A percentile compares a stretch with the other conserved stretches of the same genome.
Conservation (phyloP, 2,113 vertebrate genomes). For the Condylura cristata region DNA sequence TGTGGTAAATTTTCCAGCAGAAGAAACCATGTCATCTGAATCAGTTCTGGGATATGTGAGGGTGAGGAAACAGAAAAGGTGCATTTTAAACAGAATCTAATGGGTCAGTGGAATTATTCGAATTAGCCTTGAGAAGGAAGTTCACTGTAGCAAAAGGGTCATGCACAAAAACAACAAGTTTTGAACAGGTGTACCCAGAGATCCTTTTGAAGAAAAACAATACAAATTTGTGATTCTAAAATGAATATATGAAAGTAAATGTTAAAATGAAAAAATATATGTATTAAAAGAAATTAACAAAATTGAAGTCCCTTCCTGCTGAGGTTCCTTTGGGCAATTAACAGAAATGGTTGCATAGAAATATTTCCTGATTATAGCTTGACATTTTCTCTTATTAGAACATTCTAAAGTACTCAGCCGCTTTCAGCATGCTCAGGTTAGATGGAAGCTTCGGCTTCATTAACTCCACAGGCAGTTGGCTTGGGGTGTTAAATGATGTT, state of each 20-base stretch:
- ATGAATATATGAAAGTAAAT: not conserved
- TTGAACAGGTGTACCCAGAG: not conserved
- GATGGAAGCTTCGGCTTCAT: not conserved
- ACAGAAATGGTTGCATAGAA: not conserved
- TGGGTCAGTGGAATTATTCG: not conserved
- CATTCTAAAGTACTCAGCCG: not conserved
- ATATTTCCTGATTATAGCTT: not conserved
- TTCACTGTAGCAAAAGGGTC: not conserved
- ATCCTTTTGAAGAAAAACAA: not conserved
- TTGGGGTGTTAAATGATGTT: not conserved
- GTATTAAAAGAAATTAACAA: not conserved
- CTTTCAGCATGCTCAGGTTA: not conserved
- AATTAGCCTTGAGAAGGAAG: not conserved
- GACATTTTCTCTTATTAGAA: not conserved
- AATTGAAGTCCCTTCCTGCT: not conserved
- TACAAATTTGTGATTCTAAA: not conserved
- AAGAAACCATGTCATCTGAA: not conserved
- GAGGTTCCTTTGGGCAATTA: not conserved
- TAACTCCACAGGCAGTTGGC: not conserved
- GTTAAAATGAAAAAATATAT: not conserved
- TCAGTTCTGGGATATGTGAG: not conserved
- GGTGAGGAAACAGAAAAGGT: not conserved
- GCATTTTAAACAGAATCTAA: not conserved
- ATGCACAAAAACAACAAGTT: not conserved
- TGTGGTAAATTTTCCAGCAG: not conserved